A percentile compares a stretch with the other conserved stretches of the same genome.
phyloP scores from a whole-genome alignment of 1,140 invertebrate genomes.

The Philotrypesis tridentata region DNA sequence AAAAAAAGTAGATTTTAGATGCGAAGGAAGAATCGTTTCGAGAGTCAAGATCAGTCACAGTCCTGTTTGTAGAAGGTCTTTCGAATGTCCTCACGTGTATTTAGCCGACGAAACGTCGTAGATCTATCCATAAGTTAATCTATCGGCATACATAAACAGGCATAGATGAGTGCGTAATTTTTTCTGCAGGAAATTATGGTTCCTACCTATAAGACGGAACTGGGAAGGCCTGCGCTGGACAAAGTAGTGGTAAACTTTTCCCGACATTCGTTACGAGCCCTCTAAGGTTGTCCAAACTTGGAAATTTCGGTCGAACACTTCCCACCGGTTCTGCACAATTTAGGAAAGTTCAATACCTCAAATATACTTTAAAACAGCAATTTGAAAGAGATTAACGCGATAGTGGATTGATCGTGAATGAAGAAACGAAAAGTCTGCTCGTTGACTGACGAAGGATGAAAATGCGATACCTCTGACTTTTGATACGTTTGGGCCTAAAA shows the following conservation, averaged over 20 bases:
- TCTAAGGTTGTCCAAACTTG: slow-evolving; percentile 79
- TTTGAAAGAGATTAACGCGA: background rate
- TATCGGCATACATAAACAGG: background rate
- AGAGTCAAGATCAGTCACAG: background rate
- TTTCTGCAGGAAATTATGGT: slow-evolving; percentile 2
- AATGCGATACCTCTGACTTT: slow-evolving; percentile 49
- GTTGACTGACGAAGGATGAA: slow-evolving; percentile 21
- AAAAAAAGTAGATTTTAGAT: slow-evolving; percentile 44
- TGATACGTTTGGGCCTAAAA: background rate
- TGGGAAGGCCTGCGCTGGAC: slow-evolving; percentile 77
- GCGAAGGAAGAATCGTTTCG: background rate
- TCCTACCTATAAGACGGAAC: slow-evolving; percentile 72
- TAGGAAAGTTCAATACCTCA: slow-evolving; percentile 52
- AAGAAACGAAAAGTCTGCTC: slow-evolving; percentile 5
- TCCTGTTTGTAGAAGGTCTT: slow-evolving; percentile 27
- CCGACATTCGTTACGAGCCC: slow-evolving; percentile 73
- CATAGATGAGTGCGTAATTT: slow-evolving; percentile 8
- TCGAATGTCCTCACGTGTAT: background rate
- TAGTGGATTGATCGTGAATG: slow-evolving; percentile 9
- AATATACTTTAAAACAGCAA: slow-evolving; percentile 24
- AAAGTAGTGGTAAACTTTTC: slow-evolving; percentile 77
- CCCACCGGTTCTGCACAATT: slow-evolving; percentile 75
- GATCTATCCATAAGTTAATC: background rate
- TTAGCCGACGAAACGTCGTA: background rate
- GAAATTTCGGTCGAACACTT: slow-evolving; percentile 79